Conservation (phyloP, 2,113 vertebrate genomes). For the Scartelaos histophorus region DNA sequence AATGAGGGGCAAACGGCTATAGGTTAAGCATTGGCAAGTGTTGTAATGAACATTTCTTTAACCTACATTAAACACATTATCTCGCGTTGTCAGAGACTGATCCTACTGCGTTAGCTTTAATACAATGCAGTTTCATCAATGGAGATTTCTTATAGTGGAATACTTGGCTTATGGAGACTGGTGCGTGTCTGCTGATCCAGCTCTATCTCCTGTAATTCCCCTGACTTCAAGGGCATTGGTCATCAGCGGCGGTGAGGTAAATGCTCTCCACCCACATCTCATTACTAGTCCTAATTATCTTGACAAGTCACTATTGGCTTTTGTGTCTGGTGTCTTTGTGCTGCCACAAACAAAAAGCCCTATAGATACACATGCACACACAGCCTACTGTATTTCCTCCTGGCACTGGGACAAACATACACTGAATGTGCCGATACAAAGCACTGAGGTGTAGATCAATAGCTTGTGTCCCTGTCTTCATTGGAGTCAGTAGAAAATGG, state of each 20-base stretch:
- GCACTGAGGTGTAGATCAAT: constrained; percentile 56
- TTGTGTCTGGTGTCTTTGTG: constrained; percentile 29
- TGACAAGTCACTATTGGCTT: constrained; percentile 58
- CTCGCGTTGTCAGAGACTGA: not conserved
- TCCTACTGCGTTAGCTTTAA: not conserved
- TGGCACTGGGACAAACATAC: constrained; percentile 57
- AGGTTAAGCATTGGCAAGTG: constrained; percentile 47
- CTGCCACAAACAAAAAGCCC: constrained; percentile 49
- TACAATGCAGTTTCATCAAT: not conserved
- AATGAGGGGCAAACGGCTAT: constrained; percentile 50
- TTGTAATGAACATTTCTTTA: not conserved
- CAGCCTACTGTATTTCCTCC: constrained; percentile 38
- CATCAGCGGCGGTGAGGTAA: constrained; percentile 58
- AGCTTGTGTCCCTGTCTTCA: constrained; percentile 59
- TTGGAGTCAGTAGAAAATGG: constrained; percentile 43
- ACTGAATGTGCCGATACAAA: constrained; percentile 59
- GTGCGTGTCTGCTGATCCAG: constrained; percentile 34
- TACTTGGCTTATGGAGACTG: not conserved
- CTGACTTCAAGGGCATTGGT: constrained; percentile 67
- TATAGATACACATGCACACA: constrained; percentile 18
- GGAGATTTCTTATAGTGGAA: not conserved
- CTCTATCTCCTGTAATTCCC: constrained; percentile 29
- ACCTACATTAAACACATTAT: not conserved
- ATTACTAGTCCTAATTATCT: constrained; percentile 72
- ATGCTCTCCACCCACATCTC: constrained; percentile 62